These are phyloP conservation scores for Neotoxoptera formosana DNA, from an alignment of 1,140 invertebrate species.

Conservation along the genomic window DNA sequence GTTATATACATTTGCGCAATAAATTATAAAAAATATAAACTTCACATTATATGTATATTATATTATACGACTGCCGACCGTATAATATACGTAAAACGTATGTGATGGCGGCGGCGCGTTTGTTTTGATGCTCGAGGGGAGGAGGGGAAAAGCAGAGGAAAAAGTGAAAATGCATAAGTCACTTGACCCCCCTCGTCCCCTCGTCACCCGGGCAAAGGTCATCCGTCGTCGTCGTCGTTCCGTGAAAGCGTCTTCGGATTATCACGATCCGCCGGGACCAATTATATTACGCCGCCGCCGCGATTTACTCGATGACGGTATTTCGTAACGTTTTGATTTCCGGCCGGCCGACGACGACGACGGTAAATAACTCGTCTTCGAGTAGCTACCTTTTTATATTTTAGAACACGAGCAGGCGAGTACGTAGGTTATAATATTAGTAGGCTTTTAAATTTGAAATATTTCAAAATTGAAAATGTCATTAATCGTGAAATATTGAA, in stretches of 20 bases:
- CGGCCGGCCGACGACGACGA: neutral
- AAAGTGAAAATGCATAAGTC: conserved; percentile 49
- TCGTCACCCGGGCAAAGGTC: neutral
- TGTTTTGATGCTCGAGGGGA: neutral
- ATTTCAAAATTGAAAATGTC: too few species aligned
- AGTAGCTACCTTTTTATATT: neutral
- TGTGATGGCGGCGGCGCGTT: neutral
- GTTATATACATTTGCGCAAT: neutral
- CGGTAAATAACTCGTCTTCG: neutral
- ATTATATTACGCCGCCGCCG: neutral
- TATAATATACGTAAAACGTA: neutral
- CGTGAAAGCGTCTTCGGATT: conserved; percentile 32
- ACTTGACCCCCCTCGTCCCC: neutral
- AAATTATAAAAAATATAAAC: conserved; percentile 11
- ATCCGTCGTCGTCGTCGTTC: conserved; percentile 8
- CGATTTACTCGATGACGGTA: neutral
- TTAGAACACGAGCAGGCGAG: neutral
- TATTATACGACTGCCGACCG: neutral
- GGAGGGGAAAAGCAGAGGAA: neutral
- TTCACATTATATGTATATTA: too few species aligned
- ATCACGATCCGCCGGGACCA: conserved; percentile 37
- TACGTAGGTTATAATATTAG: neutral
- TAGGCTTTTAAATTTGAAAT: too few species aligned
- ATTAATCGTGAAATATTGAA: too few species aligned
- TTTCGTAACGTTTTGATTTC: conserved; percentile 35